These are phyloP conservation scores for Hybos culiciformis DNA, from an alignment of 2,888 invertebrate species.

Conservation along the genomic window DNA sequence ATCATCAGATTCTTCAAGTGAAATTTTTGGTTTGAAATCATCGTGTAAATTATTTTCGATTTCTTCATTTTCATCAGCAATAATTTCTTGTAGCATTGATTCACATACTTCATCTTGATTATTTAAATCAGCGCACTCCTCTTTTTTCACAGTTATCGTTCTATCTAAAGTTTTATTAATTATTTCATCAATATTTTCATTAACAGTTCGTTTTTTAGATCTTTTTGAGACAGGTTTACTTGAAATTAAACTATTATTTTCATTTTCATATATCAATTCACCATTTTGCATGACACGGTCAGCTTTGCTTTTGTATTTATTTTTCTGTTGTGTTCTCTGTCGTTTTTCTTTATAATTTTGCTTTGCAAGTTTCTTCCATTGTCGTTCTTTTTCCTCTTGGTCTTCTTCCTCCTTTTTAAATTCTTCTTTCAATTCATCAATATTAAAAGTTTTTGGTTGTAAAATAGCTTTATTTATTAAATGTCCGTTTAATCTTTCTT, in stretches of 20 bases:
- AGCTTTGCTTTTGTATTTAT: conserved; percentile 11
- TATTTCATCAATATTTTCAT: conserved; percentile 8
- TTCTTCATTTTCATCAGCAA: conserved; percentile 13
- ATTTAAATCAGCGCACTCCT: conserved; percentile 2
- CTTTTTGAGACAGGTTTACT: neutral
- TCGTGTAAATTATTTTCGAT: conserved; percentile 20
- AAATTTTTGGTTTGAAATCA: conserved; percentile 22
- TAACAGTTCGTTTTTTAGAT: neutral
- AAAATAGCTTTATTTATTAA: conserved; percentile 63
- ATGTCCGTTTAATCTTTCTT: conserved; percentile 61
- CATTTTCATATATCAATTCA: conserved; percentile 12
- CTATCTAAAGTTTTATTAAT: conserved; percentile 10
- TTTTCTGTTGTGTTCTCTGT: conserved; percentile 6
- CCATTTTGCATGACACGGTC: conserved; percentile 8
- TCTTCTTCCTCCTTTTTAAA: conserved; percentile 36
- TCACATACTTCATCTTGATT: neutral
- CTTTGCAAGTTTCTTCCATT: conserved; percentile 20
- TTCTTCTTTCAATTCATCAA: conserved; percentile 44
- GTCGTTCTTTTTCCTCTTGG: conserved; percentile 18
- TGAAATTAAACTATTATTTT: neutral
- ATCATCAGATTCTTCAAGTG: conserved; percentile 5
- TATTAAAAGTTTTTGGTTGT: conserved; percentile 55
- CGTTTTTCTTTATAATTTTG: conserved; percentile 16
- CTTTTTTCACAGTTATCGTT: neutral
- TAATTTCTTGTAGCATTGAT: conserved; percentile 17